Evolutionary conservation across 1,140 invertebrate species (phyloP).

Genomic region (Cyphomyrmex costatus): DNA sequence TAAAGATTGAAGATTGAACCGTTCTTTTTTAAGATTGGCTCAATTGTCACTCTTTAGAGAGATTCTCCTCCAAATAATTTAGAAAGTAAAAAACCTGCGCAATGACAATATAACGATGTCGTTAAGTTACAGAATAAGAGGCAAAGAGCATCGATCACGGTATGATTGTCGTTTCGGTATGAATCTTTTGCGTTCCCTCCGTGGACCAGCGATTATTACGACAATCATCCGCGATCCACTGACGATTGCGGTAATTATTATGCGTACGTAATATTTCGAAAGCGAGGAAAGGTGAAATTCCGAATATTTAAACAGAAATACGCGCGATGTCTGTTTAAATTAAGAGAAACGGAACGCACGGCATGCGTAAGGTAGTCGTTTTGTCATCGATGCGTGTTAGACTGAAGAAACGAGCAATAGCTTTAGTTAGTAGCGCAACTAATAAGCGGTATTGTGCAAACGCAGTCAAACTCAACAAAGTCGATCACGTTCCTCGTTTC

Average conservation of each 20-base stretch:
- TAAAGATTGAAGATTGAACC: too few relatives aligned
- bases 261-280: conserved; percentile 12
- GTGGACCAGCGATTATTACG: conserved; percentile 30
- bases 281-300: background rate
- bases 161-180: conserved; percentile 46
- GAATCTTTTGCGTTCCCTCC: conserved; percentile 9
- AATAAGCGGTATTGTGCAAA: conserved; percentile 34
- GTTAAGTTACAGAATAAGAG: too few relatives aligned
- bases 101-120: too few relatives aligned
- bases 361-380: conserved; percentile 36
- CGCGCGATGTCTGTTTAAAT: background rate
- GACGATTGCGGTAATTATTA: conserved; percentile 39
- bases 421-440: conserved; percentile 63
- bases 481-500: conserved; percentile 13
- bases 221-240: conserved; percentile 41
- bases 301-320: background rate
- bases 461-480: conserved; percentile 20
- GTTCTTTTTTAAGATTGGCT: too few relatives aligned
- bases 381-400: conserved; percentile 70
- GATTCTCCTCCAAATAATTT: too few relatives aligned
- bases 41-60: too few relatives aligned
- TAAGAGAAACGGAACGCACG: background rate
- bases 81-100: too few relatives aligned
- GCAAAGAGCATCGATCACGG: conserved; percentile 31
- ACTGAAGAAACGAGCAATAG: conserved; percentile 77